Conservation (phyloP, 2,888 invertebrate genomes). For the Patella depressa region DNA sequence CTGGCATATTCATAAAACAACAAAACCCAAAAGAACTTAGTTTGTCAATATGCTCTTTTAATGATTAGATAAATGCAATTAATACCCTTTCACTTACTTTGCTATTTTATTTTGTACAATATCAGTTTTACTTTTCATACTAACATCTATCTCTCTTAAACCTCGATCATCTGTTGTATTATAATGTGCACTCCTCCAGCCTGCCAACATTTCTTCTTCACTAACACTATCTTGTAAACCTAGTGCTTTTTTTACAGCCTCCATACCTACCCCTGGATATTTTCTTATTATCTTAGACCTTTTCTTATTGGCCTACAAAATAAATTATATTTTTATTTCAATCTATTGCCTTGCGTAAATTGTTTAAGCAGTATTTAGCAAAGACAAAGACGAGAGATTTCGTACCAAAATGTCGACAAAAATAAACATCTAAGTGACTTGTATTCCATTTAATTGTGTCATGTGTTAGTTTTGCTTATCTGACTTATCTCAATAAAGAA, state of each 20-base stretch:
- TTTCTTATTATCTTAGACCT: constrained; percentile 77
- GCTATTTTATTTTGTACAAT: constrained; percentile 91
- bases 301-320: constrained; percentile 78
- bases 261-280: constrained; percentile 77
- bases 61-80: constrained; percentile 60
- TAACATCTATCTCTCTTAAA: constrained; percentile 82
- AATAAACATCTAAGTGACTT: too few relatives aligned
- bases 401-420: too few relatives aligned
- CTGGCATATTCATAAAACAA: too few relatives aligned
- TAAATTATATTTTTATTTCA: background rate
- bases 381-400: too few relatives aligned
- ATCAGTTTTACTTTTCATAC: constrained; percentile 84
- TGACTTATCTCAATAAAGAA: too few relatives aligned
- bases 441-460: too few relatives aligned
- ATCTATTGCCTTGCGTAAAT: too few relatives aligned
- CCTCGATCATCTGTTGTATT: constrained; percentile 77
- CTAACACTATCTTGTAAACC: constrained; percentile 74
- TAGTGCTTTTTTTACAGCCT: constrained; percentile 80
- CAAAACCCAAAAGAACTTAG: too few relatives aligned
- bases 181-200: constrained; percentile 80
- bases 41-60: background rate
- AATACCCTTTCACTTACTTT: constrained; percentile 73
- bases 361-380: too few relatives aligned
- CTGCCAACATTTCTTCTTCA: constrained; percentile 76
- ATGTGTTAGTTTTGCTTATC: too few relatives aligned